Conservation (phyloP, 2,888 invertebrate genomes). For the Drosophila gaucha region DNA sequence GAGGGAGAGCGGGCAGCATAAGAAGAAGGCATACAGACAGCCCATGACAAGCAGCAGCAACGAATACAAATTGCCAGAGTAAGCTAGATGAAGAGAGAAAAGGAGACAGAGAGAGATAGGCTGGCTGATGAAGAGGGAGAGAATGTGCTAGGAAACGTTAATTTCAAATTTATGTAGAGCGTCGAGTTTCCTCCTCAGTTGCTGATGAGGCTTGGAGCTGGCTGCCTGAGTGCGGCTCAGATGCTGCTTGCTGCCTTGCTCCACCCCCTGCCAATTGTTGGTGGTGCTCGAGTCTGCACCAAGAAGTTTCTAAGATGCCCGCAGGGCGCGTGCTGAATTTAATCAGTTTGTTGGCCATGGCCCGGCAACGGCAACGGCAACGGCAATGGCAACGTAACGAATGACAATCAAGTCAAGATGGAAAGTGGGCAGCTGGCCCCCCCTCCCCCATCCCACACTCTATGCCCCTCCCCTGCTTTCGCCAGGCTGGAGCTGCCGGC, state of each 20-base stretch:
- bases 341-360: constrained; percentile 80
- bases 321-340: constrained; percentile 84
- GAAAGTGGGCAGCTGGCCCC: constrained; percentile 72
- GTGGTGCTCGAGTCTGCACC: constrained; percentile 19
- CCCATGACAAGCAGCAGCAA: constrained; percentile 63
- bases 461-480: background rate
- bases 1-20: background rate
- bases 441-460: background rate
- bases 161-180: constrained; percentile 82
- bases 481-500: constrained; percentile 50
- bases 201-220: constrained; percentile 52
- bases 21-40: constrained; percentile 47
- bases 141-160: constrained; percentile 77
- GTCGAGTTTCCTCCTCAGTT: constrained; percentile 71
- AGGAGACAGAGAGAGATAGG: background rate
- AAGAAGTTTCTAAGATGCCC: constrained; percentile 81
- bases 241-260: constrained; percentile 6
- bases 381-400: constrained; percentile 64
- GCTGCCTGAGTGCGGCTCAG: constrained; percentile 12
- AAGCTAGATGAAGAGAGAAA: background rate
- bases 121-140: background rate
- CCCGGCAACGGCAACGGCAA: constrained; percentile 22
- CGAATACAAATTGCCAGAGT: constrained; percentile 54
- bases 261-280: constrained; percentile 1
- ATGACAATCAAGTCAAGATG: constrained; percentile 80